A percentile compares a stretch with the other conserved stretches of the same genome.
Conservation (phyloP, 2,797 vertebrate species). For the Muscicapa comitata region DNA sequence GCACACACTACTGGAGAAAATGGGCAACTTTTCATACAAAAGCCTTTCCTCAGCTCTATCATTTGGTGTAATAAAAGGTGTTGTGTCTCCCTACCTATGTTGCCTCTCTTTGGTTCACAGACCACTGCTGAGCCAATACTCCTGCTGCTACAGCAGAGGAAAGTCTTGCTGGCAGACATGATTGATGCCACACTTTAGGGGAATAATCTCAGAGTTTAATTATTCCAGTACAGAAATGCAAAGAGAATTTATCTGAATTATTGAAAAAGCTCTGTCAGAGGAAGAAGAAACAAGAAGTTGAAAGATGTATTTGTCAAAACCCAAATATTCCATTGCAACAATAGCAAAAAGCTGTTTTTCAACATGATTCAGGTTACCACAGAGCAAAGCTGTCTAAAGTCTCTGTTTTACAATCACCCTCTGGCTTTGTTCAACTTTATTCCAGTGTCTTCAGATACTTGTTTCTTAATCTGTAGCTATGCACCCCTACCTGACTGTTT, state of each 20-base stretch:
- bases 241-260: not conserved
- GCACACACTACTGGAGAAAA: not conserved
- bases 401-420: not conserved
- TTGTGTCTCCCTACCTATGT: not conserved
- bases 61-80: not conserved
- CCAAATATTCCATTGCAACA: not conserved
- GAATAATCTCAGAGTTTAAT: not conserved
- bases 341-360: not conserved
- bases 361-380: not conserved
- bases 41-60: not conserved
- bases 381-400: not conserved
- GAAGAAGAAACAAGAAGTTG: not conserved
- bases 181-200: not conserved
- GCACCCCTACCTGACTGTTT: not conserved
- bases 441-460: not conserved
- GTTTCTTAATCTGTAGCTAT: not conserved
- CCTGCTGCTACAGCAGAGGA: not conserved
- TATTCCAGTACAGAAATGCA: not conserved
- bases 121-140: not conserved
- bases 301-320: not conserved
- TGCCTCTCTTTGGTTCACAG: not conserved
- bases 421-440: not conserved
- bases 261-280: not conserved
- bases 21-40: not conserved
- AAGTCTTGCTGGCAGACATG: not conserved